Evolutionary conservation across 2,888 invertebrate species (phyloP).

Genomic region (Sabellastarte sp.): DNA sequence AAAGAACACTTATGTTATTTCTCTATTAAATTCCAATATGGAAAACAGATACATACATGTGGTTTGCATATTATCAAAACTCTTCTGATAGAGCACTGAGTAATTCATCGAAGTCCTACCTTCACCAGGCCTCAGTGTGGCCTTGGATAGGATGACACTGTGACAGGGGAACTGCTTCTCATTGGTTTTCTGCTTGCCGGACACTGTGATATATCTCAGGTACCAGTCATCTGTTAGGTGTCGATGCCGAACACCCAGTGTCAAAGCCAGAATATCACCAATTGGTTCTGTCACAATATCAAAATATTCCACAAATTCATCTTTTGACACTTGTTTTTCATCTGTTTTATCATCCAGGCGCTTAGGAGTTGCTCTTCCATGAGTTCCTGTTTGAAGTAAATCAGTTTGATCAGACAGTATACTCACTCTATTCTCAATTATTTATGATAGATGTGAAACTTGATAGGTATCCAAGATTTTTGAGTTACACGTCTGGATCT

Average conservation of each 20-base stretch:
- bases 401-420: no score
- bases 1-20: no score
- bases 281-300: conserved; percentile 24
- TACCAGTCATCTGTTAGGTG: conserved; percentile 32
- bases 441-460: no score
- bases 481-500: neutral
- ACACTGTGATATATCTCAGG: conserved; percentile 24
- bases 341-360: conserved; percentile 23
- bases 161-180: conserved; percentile 30
- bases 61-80: no score
- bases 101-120: conserved; percentile 21
- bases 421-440: no score
- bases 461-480: no score
- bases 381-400: conserved; percentile 26
- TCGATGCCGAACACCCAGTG: conserved; percentile 26
- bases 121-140: conserved; percentile 28
- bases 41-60: no score
- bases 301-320: conserved; percentile 17
- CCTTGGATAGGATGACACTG: conserved; percentile 26
- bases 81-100: no score
- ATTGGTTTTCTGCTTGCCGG: conserved; percentile 14
- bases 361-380: conserved; percentile 24
- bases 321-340: conserved; percentile 4
- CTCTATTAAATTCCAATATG: no score
- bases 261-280: conserved; percentile 28